Evolutionary conservation across 2,113 vertebrate species (phyloP).

Genomic region (Poicephalus gulielmi): DNA sequence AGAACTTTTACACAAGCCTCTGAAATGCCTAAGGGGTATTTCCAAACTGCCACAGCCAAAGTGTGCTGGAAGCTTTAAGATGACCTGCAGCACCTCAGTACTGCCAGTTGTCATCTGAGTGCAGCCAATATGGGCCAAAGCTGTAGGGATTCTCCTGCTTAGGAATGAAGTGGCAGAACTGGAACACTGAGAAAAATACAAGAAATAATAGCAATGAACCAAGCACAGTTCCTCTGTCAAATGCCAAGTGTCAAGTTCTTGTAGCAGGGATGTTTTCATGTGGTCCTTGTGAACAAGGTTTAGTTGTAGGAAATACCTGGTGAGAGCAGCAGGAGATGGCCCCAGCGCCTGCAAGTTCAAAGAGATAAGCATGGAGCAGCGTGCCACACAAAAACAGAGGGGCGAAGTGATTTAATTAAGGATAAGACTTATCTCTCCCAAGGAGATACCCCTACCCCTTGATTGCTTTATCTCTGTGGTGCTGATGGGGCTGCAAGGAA

Average conservation of each 20-base stretch:
- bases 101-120: neutral
- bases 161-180: neutral
- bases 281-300: neutral
- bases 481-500: neutral
- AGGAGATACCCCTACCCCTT: neutral
- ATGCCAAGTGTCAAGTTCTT: neutral
- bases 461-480: neutral
- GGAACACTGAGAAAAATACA: neutral
- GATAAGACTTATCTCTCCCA: neutral
- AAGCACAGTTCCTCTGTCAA: neutral
- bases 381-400: neutral
- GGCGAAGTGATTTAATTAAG: neutral
- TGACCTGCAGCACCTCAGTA: neutral
- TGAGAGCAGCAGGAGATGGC: neutral
- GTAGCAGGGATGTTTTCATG: neutral
- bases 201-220: neutral
- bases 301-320: fast-evolving
- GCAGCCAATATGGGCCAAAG: neutral
- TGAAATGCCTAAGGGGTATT: neutral
- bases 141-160: neutral
- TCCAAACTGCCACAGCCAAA: neutral
- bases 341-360: fast-evolving
- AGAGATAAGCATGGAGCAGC: neutral
- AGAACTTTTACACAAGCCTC: neutral
- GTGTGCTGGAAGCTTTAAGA: neutral